These are phyloP conservation scores for Phyllotreta cruciferae DNA, from an alignment of 2,888 invertebrate species.

Conservation along the genomic window DNA sequence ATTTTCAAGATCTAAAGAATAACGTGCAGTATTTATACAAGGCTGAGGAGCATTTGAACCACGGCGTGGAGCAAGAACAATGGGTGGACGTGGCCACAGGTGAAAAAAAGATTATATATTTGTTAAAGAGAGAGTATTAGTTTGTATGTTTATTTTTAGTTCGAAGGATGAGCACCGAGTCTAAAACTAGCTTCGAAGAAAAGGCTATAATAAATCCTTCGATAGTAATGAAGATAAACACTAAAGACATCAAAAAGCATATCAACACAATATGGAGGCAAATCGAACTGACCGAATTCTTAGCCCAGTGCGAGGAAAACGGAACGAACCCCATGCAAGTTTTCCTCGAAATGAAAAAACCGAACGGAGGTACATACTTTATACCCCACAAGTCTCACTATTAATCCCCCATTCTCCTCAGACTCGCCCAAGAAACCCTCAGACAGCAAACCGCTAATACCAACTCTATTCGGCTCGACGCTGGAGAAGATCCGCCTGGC, in stretches of 20 bases:
- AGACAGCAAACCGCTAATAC: slow-evolving; percentile 57
- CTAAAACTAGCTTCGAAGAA: slow-evolving; percentile 52
- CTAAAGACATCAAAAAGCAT: slow-evolving; percentile 75
- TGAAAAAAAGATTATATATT: slow-evolving; percentile 35
- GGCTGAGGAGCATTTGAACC: slow-evolving; percentile 72
- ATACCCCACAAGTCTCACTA: too few species aligned
- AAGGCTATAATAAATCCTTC: slow-evolving; percentile 63
- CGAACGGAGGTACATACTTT: slow-evolving; percentile 43
- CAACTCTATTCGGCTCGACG: slow-evolving; percentile 76
- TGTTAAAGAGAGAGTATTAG: too few species aligned
- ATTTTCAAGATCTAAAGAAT: slow-evolving; percentile 64
- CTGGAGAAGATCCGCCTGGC: slow-evolving; percentile 74
- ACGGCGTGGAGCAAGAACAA: slow-evolving; percentile 65
- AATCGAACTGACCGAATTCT: slow-evolving; percentile 78
- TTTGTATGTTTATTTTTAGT: slow-evolving; percentile 36
- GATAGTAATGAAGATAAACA: slow-evolving; percentile 75
- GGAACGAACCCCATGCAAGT: slow-evolving; percentile 58
- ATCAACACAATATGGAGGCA: slow-evolving; percentile 83
- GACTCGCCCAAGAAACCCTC: slow-evolving; percentile 8
- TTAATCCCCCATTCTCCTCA: slow-evolving; percentile 18
- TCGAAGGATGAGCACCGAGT: slow-evolving; percentile 41
- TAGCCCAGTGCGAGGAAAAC: slow-evolving; percentile 69
- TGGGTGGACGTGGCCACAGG: slow-evolving; percentile 63
- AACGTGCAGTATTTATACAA: slow-evolving; percentile 64
- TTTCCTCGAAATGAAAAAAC: slow-evolving; percentile 38